Conservation (phyloP, 2,797 vertebrate genomes). For the Pipistrellus pipistrellus region DNA sequence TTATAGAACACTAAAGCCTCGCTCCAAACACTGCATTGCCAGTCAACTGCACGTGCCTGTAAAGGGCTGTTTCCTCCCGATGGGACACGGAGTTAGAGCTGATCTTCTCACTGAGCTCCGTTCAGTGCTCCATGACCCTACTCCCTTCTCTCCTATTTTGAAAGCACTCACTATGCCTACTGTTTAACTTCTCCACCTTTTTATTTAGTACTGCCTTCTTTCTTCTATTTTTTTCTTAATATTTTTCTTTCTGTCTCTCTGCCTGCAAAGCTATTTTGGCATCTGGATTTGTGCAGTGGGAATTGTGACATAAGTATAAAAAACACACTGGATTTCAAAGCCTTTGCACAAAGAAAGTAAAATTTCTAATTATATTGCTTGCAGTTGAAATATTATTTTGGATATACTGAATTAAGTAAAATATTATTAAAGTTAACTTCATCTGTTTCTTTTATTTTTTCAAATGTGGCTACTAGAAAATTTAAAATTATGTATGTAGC, state of each 20-base stretch:
- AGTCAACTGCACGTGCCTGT: neutral
- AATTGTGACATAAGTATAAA: neutral
- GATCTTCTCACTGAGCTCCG: neutral
- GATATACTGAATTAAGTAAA: constrained; percentile 14
- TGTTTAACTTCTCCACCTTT: neutral
- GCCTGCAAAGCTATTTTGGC: neutral
- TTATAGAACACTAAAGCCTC: neutral
- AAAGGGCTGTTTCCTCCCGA: neutral
- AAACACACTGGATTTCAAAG: neutral
- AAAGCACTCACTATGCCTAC: neutral
- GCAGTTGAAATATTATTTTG: neutral
- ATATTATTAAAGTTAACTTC: neutral
- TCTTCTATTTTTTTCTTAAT: neutral
- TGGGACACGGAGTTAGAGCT: neutral
- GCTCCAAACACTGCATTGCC: neutral
- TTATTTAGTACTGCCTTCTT: neutral
- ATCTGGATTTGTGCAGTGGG: neutral
- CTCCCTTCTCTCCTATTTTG: neutral
- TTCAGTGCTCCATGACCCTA: neutral
- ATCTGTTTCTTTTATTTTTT: neutral
- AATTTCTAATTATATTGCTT: neutral
- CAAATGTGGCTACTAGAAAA: neutral
- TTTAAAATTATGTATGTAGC: neutral
- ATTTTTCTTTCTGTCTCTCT: neutral
- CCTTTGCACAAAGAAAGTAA: constrained; percentile 10